Evolutionary conservation across 2,797 vertebrate species (phyloP).

Genomic region (Enteromius paludinosus): DNA sequence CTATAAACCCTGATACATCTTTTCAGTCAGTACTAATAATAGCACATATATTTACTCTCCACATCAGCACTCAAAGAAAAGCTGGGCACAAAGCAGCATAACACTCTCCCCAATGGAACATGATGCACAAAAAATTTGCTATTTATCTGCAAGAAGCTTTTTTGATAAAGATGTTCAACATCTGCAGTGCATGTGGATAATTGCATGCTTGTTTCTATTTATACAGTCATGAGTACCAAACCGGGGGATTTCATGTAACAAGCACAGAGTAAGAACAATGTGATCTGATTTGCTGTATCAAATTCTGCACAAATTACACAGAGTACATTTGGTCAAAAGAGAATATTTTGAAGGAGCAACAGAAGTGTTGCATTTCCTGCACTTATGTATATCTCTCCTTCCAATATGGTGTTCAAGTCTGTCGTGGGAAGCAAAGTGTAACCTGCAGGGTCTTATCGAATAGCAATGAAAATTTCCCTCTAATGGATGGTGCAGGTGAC

Average conservation of each 20-base stretch:
- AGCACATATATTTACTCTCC: background rate
- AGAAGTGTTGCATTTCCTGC: background rate
- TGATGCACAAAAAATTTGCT: background rate
- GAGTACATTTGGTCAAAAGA: background rate
- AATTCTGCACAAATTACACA: background rate
- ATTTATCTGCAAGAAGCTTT: background rate
- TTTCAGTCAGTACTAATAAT: background rate
- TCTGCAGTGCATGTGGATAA: slow-evolving; percentile 20
- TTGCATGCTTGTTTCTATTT: slow-evolving; percentile 29
- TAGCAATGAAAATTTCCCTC: slow-evolving; percentile 27
- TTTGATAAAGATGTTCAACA: slow-evolving; percentile 21
- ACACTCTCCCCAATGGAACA: background rate
- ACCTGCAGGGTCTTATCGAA: slow-evolving; percentile 26
- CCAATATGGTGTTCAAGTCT: slow-evolving; percentile 27
- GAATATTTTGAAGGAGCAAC: background rate
- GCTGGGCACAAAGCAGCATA: background rate
- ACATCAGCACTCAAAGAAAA: background rate
- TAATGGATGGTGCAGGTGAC: slow-evolving; percentile 29
- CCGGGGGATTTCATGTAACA: background rate
- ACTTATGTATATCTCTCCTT: slow-evolving; percentile 6
- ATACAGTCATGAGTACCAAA: background rate
- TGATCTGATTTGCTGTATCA: slow-evolving; percentile 21
- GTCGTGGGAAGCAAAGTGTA: slow-evolving; percentile 35
- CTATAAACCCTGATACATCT: background rate
- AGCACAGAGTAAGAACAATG: slow-evolving; percentile 30